Evolutionary conservation across 2,888 invertebrate species (phyloP), one percentile per base, ranked within the genome.

Genomic region (Thereva unica): DNA sequence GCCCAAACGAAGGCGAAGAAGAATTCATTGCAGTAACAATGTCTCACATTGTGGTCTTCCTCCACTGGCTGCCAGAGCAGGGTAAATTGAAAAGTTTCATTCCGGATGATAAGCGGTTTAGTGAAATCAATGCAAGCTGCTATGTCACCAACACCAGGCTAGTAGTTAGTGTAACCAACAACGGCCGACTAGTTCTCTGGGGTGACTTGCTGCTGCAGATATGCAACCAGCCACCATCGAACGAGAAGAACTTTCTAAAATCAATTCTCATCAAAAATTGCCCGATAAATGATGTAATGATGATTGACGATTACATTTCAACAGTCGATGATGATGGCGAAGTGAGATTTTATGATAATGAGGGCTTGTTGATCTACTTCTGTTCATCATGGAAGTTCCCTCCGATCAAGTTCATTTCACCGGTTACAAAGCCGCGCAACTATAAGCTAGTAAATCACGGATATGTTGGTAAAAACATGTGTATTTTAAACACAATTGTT

Each of bases 341-440:
- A 53, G 81, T 88, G 53, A 82, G 80, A 71, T 87, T 88, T 75
- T 87, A 86, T 74, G 86, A 87, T 70, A 77, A 80, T 50, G 82
- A 84, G 71, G 74, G 87, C 72, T 83, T 82, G 73, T 77, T 88
- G 61, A 71, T 88, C 55, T 86, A 85, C 76, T 86, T 86, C 85
- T 80, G 84, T 66, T 80, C 83, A 9, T 34, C 41, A 6, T 67
- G 64, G 67, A 52, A 45, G n/a, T 41, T 67, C 5, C 41, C 69
- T 9, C 9, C 55, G 8, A 57, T 69, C 34, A 5, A 37, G 8
- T 40, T 1, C 5, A 50, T 68, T 57, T 34, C 4, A 35, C 52
- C 66, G 4, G 10, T 63, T 4, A 34, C 50, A 40, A 2, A 7
- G 4, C 50, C 63, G 12, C 40, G 64, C 38, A 35, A 37, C 7